Percentiles rank a stretch among this genome's conserved stretches.
phyloP scores from a whole-genome alignment of 2,797 vertebrate species.

The Chaetodon trifasciatus region DNA sequence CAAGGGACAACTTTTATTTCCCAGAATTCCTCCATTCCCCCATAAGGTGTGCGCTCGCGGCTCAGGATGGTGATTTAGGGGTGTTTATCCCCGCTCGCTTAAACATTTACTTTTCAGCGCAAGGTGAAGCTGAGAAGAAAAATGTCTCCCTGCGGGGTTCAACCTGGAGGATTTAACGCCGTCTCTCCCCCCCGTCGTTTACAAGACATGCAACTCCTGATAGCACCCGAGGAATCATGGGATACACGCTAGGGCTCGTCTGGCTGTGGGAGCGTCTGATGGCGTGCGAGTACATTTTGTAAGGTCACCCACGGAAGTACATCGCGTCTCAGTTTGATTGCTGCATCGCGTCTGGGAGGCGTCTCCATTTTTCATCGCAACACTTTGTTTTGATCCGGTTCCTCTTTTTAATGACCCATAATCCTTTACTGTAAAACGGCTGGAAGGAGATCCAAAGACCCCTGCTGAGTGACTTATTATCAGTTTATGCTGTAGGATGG shows the following conservation, averaged over 20 bases:
- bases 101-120: constrained; percentile 84
- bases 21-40: constrained; percentile 71
- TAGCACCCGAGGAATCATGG: constrained; percentile 52
- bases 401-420: constrained; percentile 74
- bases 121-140: constrained; percentile 78
- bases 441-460: constrained; percentile 65
- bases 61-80: constrained; percentile 74
- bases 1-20: constrained; percentile 69
- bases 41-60: constrained; percentile 67
- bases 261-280: not conserved
- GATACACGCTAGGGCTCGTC: constrained; percentile 14
- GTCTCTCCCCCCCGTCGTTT: constrained; percentile 62
- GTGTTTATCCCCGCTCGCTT: constrained; percentile 79
- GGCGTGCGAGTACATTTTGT: constrained; percentile 3
- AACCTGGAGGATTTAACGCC: constrained; percentile 66
- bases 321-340: not conserved
- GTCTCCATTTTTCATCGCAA: constrained; percentile 54
- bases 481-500: constrained; percentile 57
- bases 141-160: constrained; percentile 65
- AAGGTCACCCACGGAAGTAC: constrained; percentile 33
- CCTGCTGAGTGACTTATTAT: constrained; percentile 63
- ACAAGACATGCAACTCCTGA: constrained; percentile 61
- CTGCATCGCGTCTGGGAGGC: constrained; percentile 16
- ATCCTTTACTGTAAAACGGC: constrained; percentile 69
- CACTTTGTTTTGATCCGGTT: constrained; percentile 75